phyloP scores from a whole-genome alignment of 2,797 vertebrate species.

The Chloroceryle inda region DNA sequence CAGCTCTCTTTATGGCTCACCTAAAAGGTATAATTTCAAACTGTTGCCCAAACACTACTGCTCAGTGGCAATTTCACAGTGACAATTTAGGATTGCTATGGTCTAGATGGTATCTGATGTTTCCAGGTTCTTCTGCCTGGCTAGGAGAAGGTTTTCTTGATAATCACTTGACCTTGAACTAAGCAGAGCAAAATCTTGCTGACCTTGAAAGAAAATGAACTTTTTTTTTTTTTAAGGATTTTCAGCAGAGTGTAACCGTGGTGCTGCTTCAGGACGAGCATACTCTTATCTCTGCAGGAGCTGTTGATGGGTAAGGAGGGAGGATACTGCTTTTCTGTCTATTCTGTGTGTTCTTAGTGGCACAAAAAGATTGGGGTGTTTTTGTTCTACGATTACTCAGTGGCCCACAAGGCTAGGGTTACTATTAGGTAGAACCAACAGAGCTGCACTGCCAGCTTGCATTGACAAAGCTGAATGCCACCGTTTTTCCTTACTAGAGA shows the following conservation, averaged over 20 bases:
- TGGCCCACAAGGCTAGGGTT: not conserved
- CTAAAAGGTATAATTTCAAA: not conserved
- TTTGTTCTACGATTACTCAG: not conserved
- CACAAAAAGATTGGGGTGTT: not conserved
- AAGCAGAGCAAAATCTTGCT: not conserved
- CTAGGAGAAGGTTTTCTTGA: not conserved
- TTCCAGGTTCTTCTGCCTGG: not conserved
- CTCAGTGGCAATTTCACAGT: not conserved
- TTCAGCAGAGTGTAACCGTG: constrained; percentile 96
- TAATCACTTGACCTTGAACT: not conserved
- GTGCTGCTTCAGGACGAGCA: constrained; percentile 94
- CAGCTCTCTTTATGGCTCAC: not conserved
- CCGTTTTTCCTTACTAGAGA: not conserved
- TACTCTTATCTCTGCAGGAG: constrained; percentile 93
- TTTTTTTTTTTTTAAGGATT: constrained; percentile 74
- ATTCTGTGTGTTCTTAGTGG: not conserved
- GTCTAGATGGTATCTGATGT: not conserved
- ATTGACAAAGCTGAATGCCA: not conserved
- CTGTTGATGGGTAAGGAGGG: constrained; percentile 92
- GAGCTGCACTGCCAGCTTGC: not conserved
- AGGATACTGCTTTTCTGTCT: not conserved
- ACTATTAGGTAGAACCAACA: not conserved
- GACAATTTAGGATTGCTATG: not conserved
- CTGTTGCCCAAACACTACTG: not conserved
- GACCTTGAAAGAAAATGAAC: not conserved